Evolutionary conservation across 1,140 invertebrate species (phyloP).

Genomic region (Eurosta solidaginis): DNA sequence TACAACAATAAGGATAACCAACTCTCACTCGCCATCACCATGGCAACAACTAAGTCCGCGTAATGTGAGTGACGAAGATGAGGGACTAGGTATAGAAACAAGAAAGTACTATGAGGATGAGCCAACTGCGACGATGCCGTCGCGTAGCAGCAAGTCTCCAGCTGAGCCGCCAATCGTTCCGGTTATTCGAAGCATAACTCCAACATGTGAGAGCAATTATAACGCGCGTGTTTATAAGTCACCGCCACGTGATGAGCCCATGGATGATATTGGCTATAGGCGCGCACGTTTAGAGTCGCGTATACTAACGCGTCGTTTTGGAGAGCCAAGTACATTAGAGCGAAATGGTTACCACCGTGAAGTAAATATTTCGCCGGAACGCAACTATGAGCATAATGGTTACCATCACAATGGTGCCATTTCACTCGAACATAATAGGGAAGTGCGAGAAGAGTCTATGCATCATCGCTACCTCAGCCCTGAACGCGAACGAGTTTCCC

Average conservation of each 20-base stretch:
- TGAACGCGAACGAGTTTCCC: constrained; percentile 31
- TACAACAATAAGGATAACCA: constrained; percentile 37
- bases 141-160: constrained; percentile 31
- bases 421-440: constrained; percentile 33
- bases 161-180: constrained; percentile 55
- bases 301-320: constrained; percentile 56
- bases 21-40: constrained; percentile 50
- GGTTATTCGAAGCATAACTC: constrained; percentile 52
- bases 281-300: constrained; percentile 76
- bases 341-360: constrained; percentile 29
- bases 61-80: constrained; percentile 69
- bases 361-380: constrained; percentile 1
- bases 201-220: constrained; percentile 52
- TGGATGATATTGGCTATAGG: constrained; percentile 68
- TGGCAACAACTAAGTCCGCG: constrained; percentile 57
- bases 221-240: constrained; percentile 51
- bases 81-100: constrained; percentile 73
- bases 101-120: constrained; percentile 57
- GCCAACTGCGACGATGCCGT: constrained; percentile 42
- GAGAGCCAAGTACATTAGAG: constrained; percentile 46
- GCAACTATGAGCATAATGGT: background rate
- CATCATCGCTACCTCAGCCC: constrained; percentile 39
- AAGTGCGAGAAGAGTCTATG: background rate
- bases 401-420: constrained; percentile 26
- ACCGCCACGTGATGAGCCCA: constrained; percentile 63